A percentile compares a stretch with the other conserved stretches of the same genome.
Conservation (phyloP, 2,888 invertebrate genomes). For the Tinea trinotella region DNA sequence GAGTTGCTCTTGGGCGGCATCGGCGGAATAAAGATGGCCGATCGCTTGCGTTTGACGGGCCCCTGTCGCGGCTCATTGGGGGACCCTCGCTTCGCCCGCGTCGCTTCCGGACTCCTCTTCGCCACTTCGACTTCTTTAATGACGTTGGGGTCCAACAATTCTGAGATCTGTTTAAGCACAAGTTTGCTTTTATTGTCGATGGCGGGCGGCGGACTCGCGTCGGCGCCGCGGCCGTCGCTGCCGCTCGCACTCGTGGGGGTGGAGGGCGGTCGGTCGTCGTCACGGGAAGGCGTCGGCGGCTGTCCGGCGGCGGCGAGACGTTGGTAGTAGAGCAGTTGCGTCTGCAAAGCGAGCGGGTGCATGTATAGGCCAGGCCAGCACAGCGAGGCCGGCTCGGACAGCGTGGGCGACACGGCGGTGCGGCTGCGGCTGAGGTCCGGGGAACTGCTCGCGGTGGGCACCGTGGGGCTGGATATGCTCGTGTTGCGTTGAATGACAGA, state of each 20-base stretch:
- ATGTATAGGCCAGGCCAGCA: slow-evolving; percentile 83
- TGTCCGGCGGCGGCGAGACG: slow-evolving; percentile 74
- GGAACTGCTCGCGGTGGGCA: slow-evolving; percentile 53
- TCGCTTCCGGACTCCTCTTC: slow-evolving; percentile 30
- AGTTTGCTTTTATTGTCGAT: slow-evolving; percentile 48
- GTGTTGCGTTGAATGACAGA: slow-evolving; percentile 63
- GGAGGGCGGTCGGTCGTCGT: slow-evolving; percentile 41
- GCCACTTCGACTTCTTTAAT: slow-evolving; percentile 49
- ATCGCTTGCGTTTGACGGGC: slow-evolving; percentile 80
- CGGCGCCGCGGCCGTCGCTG: slow-evolving; percentile 36
- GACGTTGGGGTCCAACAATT: slow-evolving; percentile 59
- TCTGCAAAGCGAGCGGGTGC: slow-evolving; percentile 81
- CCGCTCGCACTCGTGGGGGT: slow-evolving; percentile 38
- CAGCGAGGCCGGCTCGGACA: slow-evolving; percentile 54
- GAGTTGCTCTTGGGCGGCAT: slow-evolving; percentile 81
- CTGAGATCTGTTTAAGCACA: slow-evolving; percentile 61
- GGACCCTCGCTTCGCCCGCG: slow-evolving; percentile 58
- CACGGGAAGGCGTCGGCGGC: slow-evolving; percentile 37
- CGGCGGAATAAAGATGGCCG: slow-evolving; percentile 88
- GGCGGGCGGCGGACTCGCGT: slow-evolving; percentile 24
- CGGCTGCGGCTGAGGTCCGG: slow-evolving; percentile 48
- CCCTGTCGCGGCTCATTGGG: slow-evolving; percentile 39
- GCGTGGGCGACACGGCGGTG: slow-evolving; percentile 33
- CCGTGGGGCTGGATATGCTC: slow-evolving; percentile 30
- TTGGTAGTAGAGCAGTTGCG: slow-evolving; percentile 82